Conservation (phyloP, 1,140 invertebrate genomes). For the Carposina sasakii region DNA sequence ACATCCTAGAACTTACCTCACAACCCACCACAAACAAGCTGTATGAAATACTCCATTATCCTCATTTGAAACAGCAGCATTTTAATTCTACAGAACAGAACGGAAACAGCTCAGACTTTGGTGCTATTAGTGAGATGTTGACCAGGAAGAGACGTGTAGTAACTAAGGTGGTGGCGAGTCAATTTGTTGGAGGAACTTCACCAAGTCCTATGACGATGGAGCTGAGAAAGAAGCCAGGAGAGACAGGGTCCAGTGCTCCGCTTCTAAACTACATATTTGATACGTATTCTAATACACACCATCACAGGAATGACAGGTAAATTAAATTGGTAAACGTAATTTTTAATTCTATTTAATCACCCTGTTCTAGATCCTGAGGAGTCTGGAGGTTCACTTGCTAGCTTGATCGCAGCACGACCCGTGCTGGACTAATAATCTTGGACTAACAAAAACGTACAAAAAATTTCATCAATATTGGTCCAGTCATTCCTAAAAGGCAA, state of each 20-base stretch:
- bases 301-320: constrained; percentile 63
- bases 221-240: constrained; percentile 45
- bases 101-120: constrained; percentile 27
- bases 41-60: constrained; percentile 57
- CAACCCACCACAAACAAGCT: constrained; percentile 53
- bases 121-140: too few species aligned
- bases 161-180: constrained; percentile 28
- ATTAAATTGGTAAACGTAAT: too few species aligned
- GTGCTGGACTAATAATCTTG: too few species aligned
- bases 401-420: too few species aligned
- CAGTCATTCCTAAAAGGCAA: too few species aligned
- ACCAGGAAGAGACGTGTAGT: constrained; percentile 39
- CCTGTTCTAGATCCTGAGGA: too few species aligned
- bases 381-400: too few species aligned
- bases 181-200: constrained; percentile 9
- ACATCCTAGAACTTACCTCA: constrained; percentile 21
- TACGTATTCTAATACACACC: constrained; percentile 61
- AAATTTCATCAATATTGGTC: too few species aligned
- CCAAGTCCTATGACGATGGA: constrained; percentile 34
- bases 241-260: constrained; percentile 57
- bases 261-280: constrained; percentile 68
- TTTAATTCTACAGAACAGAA: constrained; percentile 33
- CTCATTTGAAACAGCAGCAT: constrained; percentile 29
- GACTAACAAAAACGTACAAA: too few species aligned
- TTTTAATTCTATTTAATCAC: too few species aligned